Evolutionary conservation across 2,888 invertebrate genomes (phyloP).

Genomic region (Limulus polyphemus): DNA sequence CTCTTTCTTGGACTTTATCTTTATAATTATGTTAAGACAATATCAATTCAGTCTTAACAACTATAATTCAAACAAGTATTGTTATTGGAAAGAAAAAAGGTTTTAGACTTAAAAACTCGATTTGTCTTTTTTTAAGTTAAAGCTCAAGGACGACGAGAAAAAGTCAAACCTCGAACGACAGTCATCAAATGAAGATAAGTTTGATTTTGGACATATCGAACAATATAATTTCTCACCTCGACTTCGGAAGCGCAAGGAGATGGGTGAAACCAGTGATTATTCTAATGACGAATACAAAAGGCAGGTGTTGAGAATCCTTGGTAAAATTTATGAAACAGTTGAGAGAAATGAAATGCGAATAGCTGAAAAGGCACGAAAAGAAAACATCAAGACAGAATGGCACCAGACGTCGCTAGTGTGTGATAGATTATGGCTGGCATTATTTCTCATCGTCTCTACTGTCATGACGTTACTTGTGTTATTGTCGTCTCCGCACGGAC

Average conservation of each 20-base stretch:
- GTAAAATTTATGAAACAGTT: slow-evolving; percentile 57
- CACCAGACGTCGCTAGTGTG: slow-evolving; percentile 66
- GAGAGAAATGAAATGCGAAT: slow-evolving; percentile 66
- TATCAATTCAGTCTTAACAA: too few relatives aligned
- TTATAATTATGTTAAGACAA: too few relatives aligned
- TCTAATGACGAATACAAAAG: slow-evolving; percentile 43
- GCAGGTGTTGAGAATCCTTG: slow-evolving; percentile 53
- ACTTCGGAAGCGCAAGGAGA: slow-evolving; percentile 25
- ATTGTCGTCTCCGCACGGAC: slow-evolving; percentile 51
- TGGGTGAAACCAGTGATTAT: slow-evolving; percentile 11
- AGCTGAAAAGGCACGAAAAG: slow-evolving; percentile 61
- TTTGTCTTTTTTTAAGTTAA: neutral
- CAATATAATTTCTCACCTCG: slow-evolving; percentile 27
- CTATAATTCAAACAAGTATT: too few relatives aligned
- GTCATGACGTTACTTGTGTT: slow-evolving; percentile 67
- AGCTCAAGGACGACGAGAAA: neutral
- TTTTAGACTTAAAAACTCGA: neutral
- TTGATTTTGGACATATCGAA: slow-evolving; percentile 30
- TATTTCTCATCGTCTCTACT: slow-evolving; percentile 61
- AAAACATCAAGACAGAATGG: slow-evolving; percentile 72
- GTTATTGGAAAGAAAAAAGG: neutral
- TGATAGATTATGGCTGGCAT: slow-evolving; percentile 60
- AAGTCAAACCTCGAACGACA: slow-evolving; percentile 7
- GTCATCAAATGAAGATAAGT: slow-evolving; percentile 42
- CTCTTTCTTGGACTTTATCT: too few relatives aligned